These are phyloP conservation scores for Tympanoctomys barrerae DNA, from an alignment of 2,797 vertebrate genomes.

Conservation along the genomic window DNA sequence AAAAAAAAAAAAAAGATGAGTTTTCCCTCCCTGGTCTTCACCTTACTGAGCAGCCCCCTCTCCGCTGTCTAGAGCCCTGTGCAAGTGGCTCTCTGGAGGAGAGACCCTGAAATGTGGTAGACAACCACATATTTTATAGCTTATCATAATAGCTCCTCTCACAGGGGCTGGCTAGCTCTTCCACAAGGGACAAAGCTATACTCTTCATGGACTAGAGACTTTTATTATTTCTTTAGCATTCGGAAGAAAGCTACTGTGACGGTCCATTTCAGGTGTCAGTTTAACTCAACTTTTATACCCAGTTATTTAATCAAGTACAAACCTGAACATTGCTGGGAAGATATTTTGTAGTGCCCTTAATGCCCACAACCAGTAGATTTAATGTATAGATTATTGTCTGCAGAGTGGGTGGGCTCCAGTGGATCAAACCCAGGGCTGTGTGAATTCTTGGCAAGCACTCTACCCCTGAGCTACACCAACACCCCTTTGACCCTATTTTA, in stretches of 20 bases:
- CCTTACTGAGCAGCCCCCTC: neutral
- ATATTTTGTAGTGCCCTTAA: conserved; percentile 20
- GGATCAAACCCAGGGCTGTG: neutral
- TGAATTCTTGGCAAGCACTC: neutral
- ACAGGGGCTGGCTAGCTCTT: neutral
- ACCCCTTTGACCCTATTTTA: neutral
- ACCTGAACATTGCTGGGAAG: neutral
- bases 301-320: conserved; percentile 7
- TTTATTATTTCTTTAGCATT: neutral
- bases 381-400: neutral
- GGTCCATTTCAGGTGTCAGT: neutral
- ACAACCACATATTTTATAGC: neutral
- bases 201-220: neutral
- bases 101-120: rapidly evolving
- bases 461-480: neutral
- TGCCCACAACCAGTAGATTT: neutral
- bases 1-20: neutral
- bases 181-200: neutral
- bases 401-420: too few relatives aligned
- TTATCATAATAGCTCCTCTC: neutral
- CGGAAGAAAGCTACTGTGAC: neutral
- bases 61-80: neutral
- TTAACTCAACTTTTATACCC: neutral
- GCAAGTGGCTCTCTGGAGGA: neutral
- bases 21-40: neutral